Evolutionary conservation across 2,797 vertebrate genomes (phyloP).

Genomic region (Sebastes diploproa): DNA sequence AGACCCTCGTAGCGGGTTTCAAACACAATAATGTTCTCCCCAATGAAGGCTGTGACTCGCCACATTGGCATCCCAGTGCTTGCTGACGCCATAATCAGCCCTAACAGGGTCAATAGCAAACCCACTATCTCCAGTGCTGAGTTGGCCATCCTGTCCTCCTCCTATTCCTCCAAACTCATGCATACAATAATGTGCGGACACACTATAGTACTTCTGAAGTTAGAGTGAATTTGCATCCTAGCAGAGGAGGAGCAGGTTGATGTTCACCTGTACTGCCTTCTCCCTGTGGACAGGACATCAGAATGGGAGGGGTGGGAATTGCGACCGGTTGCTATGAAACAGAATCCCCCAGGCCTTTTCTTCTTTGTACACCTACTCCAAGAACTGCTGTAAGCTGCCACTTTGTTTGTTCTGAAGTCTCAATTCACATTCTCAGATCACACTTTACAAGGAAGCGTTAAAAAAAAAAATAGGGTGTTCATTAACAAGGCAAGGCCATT

Average conservation of each 20-base stretch:
- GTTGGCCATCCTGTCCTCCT: slow-evolving; percentile 74
- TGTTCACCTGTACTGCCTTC: slow-evolving; percentile 67
- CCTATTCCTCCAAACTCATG: slow-evolving; percentile 25
- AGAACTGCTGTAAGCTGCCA: slow-evolving; percentile 46
- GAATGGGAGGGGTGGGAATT: slow-evolving; percentile 68
- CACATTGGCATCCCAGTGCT: slow-evolving; percentile 94
- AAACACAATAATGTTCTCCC: slow-evolving; percentile 91
- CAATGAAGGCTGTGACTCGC: slow-evolving; percentile 91
- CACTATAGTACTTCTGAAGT: no score
- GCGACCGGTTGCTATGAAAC: slow-evolving; percentile 77
- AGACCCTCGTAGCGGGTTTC: slow-evolving; percentile 93
- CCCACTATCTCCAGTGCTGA: slow-evolving; percentile 84
- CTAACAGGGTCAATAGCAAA: slow-evolving; percentile 83
- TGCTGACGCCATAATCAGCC: slow-evolving; percentile 85
- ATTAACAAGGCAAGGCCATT: neutral
- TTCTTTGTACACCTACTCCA: slow-evolving; percentile 46
- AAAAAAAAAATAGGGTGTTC: neutral
- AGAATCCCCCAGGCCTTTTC: slow-evolving; percentile 55
- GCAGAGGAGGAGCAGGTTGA: slow-evolving; percentile 57
- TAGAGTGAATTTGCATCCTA: slow-evolving; percentile 66
- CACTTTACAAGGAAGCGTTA: slow-evolving; percentile 7
- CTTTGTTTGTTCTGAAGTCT: slow-evolving; percentile 71
- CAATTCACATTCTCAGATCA: slow-evolving; percentile 61
- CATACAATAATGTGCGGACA: neutral
- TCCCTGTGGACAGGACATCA: slow-evolving; percentile 54